Evolutionary conservation across 2,113 vertebrate genomes (phyloP), one percentile per base, ranked within the genome.

Genomic region (Sporophila hypoxantha): DNA sequence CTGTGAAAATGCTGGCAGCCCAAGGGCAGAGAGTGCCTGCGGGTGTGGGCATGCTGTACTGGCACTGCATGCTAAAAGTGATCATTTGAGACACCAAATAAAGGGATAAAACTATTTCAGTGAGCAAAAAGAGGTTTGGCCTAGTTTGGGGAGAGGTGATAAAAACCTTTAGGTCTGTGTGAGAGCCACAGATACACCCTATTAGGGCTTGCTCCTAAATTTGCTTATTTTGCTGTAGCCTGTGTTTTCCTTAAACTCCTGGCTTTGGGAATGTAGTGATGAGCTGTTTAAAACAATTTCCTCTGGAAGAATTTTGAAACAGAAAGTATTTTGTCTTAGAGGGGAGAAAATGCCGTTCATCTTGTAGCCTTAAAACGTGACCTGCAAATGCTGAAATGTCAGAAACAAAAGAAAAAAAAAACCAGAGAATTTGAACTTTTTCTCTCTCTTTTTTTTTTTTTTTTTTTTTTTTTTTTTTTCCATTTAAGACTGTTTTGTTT

Each of bases 1-100:
- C 80, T 91, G 80, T 90, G 89, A 84, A 92, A 94, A 70, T 13
- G 55, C 77, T 64, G 88, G 85, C 83, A 87, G 88, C 80, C 60
- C 85, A 88, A 88, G 70, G 80, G 89, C 67, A 93, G 62, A 77
- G 68, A 17, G 59, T 19, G 66, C 89, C 76, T 0, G 5, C 0
- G 27, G 46, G 66, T 62, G 46, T 26, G 76, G 82, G 44, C 73
- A 79, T 69, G 88, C 41, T 23, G 85, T 26, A 50, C 46, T 26
- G 32, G 27, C 13, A 3, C 53, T 7, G 41, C 73, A 55, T 71
- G 29, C 85, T 91, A 30, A 92, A 50, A 91, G 62, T 76, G 32
- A 83, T 84, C 5, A 14, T 78, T 88, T 85, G 55, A 44, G 49
- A 14, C 0, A 3, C 57, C 85, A 86, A 85, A 85, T 65, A 81